phyloP scores from a whole-genome alignment of 2,113 vertebrate genomes.

The Aegotheles bennettii region DNA sequence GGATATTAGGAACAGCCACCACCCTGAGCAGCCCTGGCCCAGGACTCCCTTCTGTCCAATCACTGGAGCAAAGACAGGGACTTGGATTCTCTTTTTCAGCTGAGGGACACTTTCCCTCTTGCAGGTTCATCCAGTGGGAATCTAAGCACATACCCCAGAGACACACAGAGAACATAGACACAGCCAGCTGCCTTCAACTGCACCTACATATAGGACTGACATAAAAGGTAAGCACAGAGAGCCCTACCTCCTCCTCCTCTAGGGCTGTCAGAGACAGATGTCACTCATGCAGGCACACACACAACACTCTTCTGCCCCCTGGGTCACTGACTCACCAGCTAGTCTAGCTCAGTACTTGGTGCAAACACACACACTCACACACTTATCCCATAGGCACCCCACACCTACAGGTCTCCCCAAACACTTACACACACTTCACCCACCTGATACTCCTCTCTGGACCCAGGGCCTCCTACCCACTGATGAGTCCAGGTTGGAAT shows the following conservation, averaged over 20 bases:
- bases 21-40: background rate
- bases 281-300: background rate
- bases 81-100: background rate
- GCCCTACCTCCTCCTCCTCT: background rate
- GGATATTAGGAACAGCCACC: background rate
- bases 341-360: background rate
- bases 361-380: background rate
- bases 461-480: background rate
- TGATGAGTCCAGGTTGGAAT: background rate
- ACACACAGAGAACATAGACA: background rate
- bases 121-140: background rate
- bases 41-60: background rate
- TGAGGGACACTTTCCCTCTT: background rate
- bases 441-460: background rate
- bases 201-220: background rate
- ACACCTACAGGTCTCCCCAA: background rate
- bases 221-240: background rate
- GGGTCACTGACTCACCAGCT: rapidly evolving
- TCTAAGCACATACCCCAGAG: background rate
- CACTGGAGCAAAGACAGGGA: rapidly evolving
- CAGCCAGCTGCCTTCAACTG: background rate
- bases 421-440: background rate
- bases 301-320: rapidly evolving
- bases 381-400: background rate
- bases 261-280: background rate